Conservation (phyloP, 2,113 vertebrate genomes). For the Egretta garzetta region DNA sequence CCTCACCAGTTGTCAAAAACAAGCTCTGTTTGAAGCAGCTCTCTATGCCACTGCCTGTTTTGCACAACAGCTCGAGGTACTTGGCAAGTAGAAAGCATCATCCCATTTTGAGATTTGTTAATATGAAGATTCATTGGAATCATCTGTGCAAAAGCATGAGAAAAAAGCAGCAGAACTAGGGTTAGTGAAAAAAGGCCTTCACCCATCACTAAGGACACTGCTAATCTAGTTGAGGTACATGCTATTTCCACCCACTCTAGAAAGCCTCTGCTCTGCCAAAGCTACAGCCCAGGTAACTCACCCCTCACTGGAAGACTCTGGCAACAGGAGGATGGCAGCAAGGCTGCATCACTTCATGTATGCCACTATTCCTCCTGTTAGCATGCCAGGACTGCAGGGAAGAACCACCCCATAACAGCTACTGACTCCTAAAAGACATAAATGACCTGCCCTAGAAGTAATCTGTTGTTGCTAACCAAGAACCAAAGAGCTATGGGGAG, state of each 20-base stretch:
- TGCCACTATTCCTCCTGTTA: background rate
- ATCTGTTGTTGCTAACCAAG: background rate
- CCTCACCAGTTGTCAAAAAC: background rate
- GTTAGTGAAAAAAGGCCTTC: background rate
- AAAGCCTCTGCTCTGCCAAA: background rate
- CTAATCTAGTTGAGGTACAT: background rate
- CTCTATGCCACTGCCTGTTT: background rate
- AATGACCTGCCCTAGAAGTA: background rate
- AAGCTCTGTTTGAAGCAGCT: background rate
- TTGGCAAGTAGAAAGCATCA: background rate
- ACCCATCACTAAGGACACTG: background rate
- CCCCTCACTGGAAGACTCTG: background rate
- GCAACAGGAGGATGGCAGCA: background rate
- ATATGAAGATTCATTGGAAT: background rate
- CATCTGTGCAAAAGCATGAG: background rate
- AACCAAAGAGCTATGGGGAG: background rate
- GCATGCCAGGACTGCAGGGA: background rate
- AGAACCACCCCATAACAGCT: background rate
- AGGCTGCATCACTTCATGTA: background rate
- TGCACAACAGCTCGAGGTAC: background rate
- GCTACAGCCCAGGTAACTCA: background rate
- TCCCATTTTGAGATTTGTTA: background rate
- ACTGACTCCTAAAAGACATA: background rate
- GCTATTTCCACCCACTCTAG: background rate
- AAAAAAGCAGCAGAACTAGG: background rate